phyloP scores from a whole-genome alignment of 1,140 invertebrate genomes.

The Lepidurus arcticus region DNA sequence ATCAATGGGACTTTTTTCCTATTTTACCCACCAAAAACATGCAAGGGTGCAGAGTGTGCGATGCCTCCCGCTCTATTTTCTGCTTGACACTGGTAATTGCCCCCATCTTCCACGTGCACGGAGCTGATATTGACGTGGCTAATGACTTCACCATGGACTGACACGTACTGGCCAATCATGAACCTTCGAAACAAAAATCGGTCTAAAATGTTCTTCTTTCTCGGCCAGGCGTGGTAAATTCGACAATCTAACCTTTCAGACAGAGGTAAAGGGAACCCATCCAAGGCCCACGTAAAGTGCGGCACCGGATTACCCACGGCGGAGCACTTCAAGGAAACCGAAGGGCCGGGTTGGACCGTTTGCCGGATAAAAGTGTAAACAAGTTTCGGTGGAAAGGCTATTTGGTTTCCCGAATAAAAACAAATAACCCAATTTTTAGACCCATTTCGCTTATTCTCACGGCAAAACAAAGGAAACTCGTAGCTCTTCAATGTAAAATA shows the following conservation, averaged over 20 bases:
- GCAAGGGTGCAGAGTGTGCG: slow-evolving; percentile 43
- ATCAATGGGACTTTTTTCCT: not conserved
- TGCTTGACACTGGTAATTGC: slow-evolving; percentile 46
- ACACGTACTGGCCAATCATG: slow-evolving; percentile 60
- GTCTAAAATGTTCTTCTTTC: not conserved
- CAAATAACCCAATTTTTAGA: not conserved
- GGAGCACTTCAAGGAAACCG: slow-evolving; percentile 81
- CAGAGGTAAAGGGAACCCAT: slow-evolving; percentile 70
- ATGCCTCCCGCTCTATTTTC: slow-evolving; percentile 44
- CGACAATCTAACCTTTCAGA: slow-evolving; percentile 19
- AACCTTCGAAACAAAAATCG: slow-evolving; percentile 43
- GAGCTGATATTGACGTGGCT: slow-evolving; percentile 57
- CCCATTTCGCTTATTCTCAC: not conserved
- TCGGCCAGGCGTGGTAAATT: not conserved
- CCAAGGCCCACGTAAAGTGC: slow-evolving; percentile 78
- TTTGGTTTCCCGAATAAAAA: not conserved
- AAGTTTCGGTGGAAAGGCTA: slow-evolving; percentile 75
- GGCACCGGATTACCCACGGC: slow-evolving; percentile 86
- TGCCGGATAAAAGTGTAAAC: slow-evolving; percentile 85
- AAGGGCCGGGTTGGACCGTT: slow-evolving; percentile 78
- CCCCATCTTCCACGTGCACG: slow-evolving; percentile 47
- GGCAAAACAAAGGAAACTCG: too few relatives aligned
- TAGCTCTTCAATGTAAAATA: too few relatives aligned
- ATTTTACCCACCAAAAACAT: slow-evolving; percentile 46
- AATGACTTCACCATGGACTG: slow-evolving; percentile 61